Evolutionary conservation across 2,113 vertebrate species (phyloP), one percentile per base, ranked within the genome.

Genomic region (Etheostoma cragini): DNA sequence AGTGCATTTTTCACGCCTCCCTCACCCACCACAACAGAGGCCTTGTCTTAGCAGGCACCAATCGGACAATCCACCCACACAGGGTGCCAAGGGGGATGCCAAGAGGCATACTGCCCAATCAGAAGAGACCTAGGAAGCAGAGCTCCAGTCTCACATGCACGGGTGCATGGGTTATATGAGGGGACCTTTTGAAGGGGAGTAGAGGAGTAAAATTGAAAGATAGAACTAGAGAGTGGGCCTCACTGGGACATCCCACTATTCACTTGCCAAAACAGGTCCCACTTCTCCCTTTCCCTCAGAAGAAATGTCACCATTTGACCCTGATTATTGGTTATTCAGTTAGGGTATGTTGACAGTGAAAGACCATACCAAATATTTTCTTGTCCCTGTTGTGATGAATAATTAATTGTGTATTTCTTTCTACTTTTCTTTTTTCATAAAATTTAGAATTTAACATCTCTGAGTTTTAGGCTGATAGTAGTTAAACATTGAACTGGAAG

Each of bases 1-100:
- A 63, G 71, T 84, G 82, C 79, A 91, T 93, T 93, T 93, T 94
- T 93, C 88, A 94, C 72, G 89, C 87, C 91, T 92, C 87, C 84
- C 85, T 93, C 89, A 88, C 81, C 74, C 88, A 81, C 89, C 90
- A 94, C 92, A 93, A 94, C 90, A 90, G 91, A 92, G 56, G 82
- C 91, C 92, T 94, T 94, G 92, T 94, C 87, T 86, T 72, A 74
- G 68, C 45, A 61, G 90, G 90, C 86, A 89, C 91, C 80, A 87
- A 49, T 35, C 82, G 89, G 90, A 92, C 92, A 93, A 92, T 93
- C 87, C 81, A 81, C 70, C 87, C 79, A 86, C 89, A 86, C 87
- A 91, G 92, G 91, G 89, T 88, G 84, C 84, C 76, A 75, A 78
- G 54, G 80, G 81, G 83, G 77, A 84, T 88, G 90, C 90, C 90